phyloP scores from a whole-genome alignment of 2,113 vertebrate genomes.

The Symphodus melops region DNA sequence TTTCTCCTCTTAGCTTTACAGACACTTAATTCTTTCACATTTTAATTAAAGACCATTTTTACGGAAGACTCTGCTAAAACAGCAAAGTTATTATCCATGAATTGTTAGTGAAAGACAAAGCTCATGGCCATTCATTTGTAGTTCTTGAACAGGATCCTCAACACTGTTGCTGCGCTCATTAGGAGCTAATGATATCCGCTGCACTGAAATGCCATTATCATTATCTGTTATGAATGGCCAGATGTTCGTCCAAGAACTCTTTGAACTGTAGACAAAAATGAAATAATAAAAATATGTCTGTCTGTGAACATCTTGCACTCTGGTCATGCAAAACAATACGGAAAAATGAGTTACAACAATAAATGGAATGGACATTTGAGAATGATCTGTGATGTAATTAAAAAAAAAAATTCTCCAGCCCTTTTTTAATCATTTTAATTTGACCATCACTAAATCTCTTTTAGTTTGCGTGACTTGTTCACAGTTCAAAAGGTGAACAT shows the following conservation, averaged over 20 bases:
- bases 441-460: neutral
- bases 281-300: neutral
- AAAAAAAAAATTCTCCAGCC: neutral
- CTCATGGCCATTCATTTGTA: constrained; percentile 15
- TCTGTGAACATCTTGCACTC: too few relatives aligned
- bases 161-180: constrained; percentile 26
- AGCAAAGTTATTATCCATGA: neutral
- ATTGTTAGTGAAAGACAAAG: constrained; percentile 4
- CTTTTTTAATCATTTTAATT: neutral
- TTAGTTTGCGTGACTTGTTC: neutral
- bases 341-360: too few relatives aligned
- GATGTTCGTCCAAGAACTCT: constrained; percentile 20
- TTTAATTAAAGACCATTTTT: constrained; percentile 5
- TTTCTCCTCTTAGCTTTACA: neutral
- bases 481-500: neutral
- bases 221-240: constrained; percentile 44
- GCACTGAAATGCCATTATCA: constrained; percentile 46
- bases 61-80: neutral
- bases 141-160: constrained; percentile 10
- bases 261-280: neutral
- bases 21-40: constrained; percentile 5
- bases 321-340: too few relatives aligned
- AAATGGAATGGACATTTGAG: neutral
- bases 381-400: too few relatives aligned
- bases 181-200: constrained; percentile 45